Percentiles rank a stretch among this genome's conserved stretches.
phyloP scores from a whole-genome alignment of 2,113 vertebrate genomes.

The Dunckerocampus dactyliophorus region DNA sequence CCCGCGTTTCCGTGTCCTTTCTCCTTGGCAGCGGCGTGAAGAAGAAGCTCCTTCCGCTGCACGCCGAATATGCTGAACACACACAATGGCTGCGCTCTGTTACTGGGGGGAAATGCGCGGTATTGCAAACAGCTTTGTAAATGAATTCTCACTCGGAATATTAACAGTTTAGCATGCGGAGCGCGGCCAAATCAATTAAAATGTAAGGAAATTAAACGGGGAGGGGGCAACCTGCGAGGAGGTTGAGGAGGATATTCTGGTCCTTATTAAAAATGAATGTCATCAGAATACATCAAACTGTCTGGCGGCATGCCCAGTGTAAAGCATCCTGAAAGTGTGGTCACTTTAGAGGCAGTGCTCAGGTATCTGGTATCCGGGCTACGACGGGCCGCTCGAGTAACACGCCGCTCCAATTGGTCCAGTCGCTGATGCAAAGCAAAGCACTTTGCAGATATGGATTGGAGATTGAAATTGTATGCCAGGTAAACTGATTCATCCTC shows the following conservation, averaged over 20 bases:
- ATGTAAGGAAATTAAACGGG: conserved; percentile 43
- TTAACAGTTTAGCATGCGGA: conserved; percentile 37
- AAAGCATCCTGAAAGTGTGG: conserved; percentile 68
- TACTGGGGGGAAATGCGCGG: too few relatives aligned
- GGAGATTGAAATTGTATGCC: conserved; percentile 67
- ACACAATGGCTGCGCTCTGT: conserved; percentile 16
- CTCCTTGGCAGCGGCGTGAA: conserved; percentile 38
- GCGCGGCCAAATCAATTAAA: conserved; percentile 53
- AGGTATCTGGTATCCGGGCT: conserved; percentile 64
- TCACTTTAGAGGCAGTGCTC: conserved; percentile 62
- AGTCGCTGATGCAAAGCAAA: conserved; percentile 72
- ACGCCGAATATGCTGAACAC: conserved; percentile 53
- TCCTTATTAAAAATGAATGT: conserved; percentile 74
- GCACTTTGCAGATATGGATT: conserved; percentile 72
- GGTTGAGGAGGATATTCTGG: conserved; percentile 62
- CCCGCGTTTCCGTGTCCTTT: conserved; percentile 41
- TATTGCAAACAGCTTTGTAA: not conserved
- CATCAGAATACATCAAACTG: conserved; percentile 71
- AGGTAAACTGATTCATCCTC: conserved; percentile 65
- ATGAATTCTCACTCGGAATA: conserved; percentile 12
- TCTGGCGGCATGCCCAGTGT: conserved; percentile 63
- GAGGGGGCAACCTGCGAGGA: conserved; percentile 42
- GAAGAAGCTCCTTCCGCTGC: conserved; percentile 29
- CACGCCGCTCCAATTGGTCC: conserved; percentile 68
- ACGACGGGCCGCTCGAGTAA: conserved; percentile 67